Evolutionary conservation across 2,888 invertebrate genomes (phyloP).

Genomic region (Apamea monoglypha): DNA sequence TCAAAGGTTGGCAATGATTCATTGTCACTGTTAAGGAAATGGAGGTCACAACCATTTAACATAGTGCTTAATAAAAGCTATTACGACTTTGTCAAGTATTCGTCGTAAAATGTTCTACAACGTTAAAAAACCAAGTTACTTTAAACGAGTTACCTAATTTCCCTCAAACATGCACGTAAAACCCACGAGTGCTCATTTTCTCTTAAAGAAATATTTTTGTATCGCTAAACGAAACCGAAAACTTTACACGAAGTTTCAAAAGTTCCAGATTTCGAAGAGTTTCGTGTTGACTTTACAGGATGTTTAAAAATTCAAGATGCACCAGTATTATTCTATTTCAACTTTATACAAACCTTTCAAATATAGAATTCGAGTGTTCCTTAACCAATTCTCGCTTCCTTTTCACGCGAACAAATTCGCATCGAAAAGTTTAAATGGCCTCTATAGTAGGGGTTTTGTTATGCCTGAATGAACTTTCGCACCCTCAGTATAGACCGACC

Average conservation of each 20-base stretch:
- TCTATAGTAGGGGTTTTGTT: slow-evolving; percentile 74
- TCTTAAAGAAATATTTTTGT: slow-evolving; percentile 41
- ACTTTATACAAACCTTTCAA: slow-evolving; percentile 49
- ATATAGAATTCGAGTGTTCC: slow-evolving; percentile 40
- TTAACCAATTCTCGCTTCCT: slow-evolving; percentile 53
- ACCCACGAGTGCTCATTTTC: slow-evolving; percentile 17
- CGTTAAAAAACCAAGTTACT: background rate
- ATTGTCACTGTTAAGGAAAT: background rate
- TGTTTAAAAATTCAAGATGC: slow-evolving; percentile 42
- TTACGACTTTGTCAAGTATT: slow-evolving; percentile 1
- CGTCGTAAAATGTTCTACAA: background rate
- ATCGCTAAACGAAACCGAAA: slow-evolving; percentile 32
- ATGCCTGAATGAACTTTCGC: slow-evolving; percentile 78
- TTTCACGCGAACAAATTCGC: slow-evolving; percentile 64
- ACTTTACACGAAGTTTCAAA: slow-evolving; percentile 39
- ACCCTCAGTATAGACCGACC: slow-evolving; percentile 74
- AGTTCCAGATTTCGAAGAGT: slow-evolving; percentile 27
- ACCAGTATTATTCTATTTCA: slow-evolving; percentile 51
- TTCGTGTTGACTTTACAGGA: slow-evolving; percentile 42
- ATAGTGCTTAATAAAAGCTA: slow-evolving; percentile 1
- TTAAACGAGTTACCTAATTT: slow-evolving; percentile 27
- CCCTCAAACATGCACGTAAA: slow-evolving; percentile 12
- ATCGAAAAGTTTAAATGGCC: slow-evolving; percentile 71
- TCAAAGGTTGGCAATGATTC: no score
- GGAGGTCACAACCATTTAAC: background rate